Evolutionary conservation across 35 echinoderm and acorn worm genomes (phyloP), one percentile per base, ranked within the genome.

Genomic region (Hemicentrotus pulcherrimus): DNA sequence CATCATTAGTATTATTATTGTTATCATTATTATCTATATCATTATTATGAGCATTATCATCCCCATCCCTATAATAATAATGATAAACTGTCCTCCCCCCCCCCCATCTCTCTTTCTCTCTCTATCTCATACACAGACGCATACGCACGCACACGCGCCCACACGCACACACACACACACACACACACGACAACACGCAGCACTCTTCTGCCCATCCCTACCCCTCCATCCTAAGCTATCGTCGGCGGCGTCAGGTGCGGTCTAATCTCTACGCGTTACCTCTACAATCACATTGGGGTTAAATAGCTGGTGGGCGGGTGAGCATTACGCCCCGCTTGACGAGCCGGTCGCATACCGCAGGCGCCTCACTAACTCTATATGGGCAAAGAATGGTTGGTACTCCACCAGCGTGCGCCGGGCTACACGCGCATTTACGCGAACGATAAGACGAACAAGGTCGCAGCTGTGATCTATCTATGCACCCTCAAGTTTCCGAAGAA

Each of bases 361-460:
- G 65, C 65, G 65, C 65, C 65, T 78, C 0, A 4, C 6, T 6
- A 78, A 18, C 65, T 78, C 65, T 78, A 78, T 78, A 28, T 78
- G 65, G 65, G 65, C 65, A 78, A 78, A 78, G 65, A 78, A 78
- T 78, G 65, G 22, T n/a, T 78, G 65, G 65, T 78, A 78, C 65
- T 78, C 24, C 65, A 22, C 65, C 65, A 78, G 65, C 19, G 28
- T 28, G 65, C 65, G 24, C 65, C 22, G 15, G 19, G 7, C 65
- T 78, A 22, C 22, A 78, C 65, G 28, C 65, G 65, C 19, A 1
- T 78, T 59, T n/a, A 78, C 7, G 65, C 4, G 19, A 8, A 28
- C 19, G 22, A 7, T 78, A 78, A n/a, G 22, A 22, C 22, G 65
- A 78, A 78, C 65, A 78, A 78, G 19, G 65, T 78, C 65, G 65